Conservation (phyloP, 2,797 vertebrate species). For the Pipistrellus nathusii region DNA sequence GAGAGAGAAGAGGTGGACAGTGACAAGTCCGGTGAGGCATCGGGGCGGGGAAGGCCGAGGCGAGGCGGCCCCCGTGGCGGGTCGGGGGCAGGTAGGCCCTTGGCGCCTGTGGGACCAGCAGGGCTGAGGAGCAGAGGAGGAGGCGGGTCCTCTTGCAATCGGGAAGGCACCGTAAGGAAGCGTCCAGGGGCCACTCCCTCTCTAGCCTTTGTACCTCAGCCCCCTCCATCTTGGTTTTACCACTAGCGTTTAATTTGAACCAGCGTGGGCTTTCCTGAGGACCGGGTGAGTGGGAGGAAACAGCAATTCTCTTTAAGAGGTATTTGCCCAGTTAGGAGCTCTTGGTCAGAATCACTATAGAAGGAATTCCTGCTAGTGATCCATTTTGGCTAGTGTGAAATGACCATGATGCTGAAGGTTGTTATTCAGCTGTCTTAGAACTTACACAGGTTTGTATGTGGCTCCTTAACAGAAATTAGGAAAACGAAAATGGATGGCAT, state of each 20-base stretch:
- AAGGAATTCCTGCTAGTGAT: background rate
- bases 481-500: background rate
- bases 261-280: background rate
- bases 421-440: background rate
- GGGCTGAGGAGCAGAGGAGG: background rate
- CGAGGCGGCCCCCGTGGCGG: background rate
- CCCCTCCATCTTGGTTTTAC: background rate
- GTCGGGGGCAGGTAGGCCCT: background rate
- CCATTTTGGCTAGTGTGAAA: background rate
- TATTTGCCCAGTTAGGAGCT: background rate
- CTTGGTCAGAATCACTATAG: background rate
- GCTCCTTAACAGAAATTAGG: constrained; percentile 15
- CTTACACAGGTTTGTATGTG: background rate
- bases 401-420: background rate
- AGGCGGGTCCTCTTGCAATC: background rate
- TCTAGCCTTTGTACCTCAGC: background rate
- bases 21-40: background rate
- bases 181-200: fast-evolving
- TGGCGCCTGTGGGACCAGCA: fast-evolving
- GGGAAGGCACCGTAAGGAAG: background rate
- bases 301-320: background rate
- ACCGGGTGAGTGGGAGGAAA: background rate
- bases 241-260: background rate
- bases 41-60: background rate
- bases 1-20: background rate